Conservation (phyloP, 2,113 vertebrate genomes). For the Mesitornis unicolor region DNA sequence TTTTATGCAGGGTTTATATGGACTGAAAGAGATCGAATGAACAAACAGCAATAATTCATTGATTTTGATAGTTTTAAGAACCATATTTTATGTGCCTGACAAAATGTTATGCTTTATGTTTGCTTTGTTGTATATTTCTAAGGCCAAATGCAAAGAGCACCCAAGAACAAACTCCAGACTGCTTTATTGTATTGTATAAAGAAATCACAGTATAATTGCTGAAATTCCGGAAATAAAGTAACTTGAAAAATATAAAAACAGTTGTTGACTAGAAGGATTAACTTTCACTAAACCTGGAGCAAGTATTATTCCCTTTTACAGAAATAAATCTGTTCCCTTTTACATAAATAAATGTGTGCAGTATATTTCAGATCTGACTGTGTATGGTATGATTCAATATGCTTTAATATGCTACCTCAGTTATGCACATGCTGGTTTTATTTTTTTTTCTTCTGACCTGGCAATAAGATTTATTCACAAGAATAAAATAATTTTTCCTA, state of each 20-base stretch:
- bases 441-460: background rate
- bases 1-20: background rate
- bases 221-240: background rate
- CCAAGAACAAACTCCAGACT: background rate
- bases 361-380: background rate
- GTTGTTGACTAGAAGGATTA: background rate
- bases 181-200: background rate
- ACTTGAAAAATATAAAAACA: background rate
- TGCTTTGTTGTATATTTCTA: background rate
- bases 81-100: background rate
- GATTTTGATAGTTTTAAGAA: background rate
- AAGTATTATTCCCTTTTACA: background rate
- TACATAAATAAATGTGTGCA: background rate
- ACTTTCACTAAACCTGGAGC: background rate
- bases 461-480: background rate
- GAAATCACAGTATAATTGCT: background rate
- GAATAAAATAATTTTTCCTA: background rate
- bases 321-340: background rate
- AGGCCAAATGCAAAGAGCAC: background rate
- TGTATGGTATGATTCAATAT: background rate
- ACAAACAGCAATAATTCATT: background rate
- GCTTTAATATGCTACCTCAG: background rate
- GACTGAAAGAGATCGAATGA: background rate
- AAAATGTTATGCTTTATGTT: background rate
- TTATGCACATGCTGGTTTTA: background rate